These are phyloP conservation scores for Limonius californicus DNA, from an alignment of 1,140 invertebrate species.

Conservation along the genomic window DNA sequence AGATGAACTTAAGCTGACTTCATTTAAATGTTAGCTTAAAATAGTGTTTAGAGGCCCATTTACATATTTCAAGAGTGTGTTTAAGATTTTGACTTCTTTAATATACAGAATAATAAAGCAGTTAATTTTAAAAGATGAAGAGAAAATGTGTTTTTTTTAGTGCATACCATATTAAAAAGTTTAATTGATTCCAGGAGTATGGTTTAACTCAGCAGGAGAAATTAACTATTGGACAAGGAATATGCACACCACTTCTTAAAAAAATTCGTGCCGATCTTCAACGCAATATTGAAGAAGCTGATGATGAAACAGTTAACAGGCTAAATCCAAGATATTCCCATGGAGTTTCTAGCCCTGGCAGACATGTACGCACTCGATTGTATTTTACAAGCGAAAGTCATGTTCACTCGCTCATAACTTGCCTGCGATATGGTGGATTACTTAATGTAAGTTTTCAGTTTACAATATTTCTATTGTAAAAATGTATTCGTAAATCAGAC, in stretches of 20 bases:
- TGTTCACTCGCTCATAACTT: constrained; percentile 95
- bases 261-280: constrained; percentile 96
- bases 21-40: too few relatives aligned
- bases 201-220: constrained; percentile 95
- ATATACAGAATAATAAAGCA: too few relatives aligned
- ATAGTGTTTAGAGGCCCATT: too few relatives aligned
- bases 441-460: constrained; percentile 66
- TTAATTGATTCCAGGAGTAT: constrained; percentile 88
- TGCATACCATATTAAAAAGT: too few relatives aligned
- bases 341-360: constrained; percentile 94
- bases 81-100: too few relatives aligned
- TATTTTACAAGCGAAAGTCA: constrained; percentile 99
- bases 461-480: neutral
- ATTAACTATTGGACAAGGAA: constrained; percentile 93
- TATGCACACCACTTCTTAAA: constrained; percentile 92
- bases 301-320: constrained; percentile 91
- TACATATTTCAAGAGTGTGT: too few relatives aligned
- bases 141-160: too few relatives aligned
- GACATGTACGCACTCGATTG: constrained; percentile 93
- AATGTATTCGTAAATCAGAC: too few relatives aligned
- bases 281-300: constrained; percentile 84
- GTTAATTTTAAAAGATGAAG: too few relatives aligned
- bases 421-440: constrained; percentile 90
- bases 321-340: constrained; percentile 96
- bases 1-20: too few relatives aligned